Conservation (phyloP, 53 echinoderm and acorn worm genomes). For the Actinopyga echinites region DNA sequence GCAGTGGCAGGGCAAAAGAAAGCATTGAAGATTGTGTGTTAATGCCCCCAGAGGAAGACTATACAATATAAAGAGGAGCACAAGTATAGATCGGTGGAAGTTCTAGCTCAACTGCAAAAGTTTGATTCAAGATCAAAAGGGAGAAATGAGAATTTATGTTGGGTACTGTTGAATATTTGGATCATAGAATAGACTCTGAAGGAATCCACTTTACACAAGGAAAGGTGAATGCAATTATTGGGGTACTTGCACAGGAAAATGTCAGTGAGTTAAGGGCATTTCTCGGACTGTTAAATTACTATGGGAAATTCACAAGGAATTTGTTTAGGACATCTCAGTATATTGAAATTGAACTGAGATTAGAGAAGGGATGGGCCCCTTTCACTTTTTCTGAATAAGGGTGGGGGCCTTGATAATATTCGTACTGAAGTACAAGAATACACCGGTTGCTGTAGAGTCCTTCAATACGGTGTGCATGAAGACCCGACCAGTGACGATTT, state of each 20-base stretch:
- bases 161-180: neutral
- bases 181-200: neutral
- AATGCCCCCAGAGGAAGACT: constrained; percentile 25
- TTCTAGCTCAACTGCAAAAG: neutral
- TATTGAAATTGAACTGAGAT: too few relatives aligned
- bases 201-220: neutral
- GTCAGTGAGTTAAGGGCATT: neutral
- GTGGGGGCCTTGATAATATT: too few relatives aligned
- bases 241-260: neutral
- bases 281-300: neutral
- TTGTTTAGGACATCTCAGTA: neutral
- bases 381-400: too few relatives aligned
- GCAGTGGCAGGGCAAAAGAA: constrained; percentile 49
- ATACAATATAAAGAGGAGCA: constrained; percentile 12
- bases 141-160: neutral
- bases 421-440: too few relatives aligned
- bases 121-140: neutral
- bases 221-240: neutral
- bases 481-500: too few relatives aligned
- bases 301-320: neutral
- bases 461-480: too few relatives aligned
- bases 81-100: neutral
- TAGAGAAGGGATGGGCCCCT: too few relatives aligned
- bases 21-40: constrained; percentile 51
- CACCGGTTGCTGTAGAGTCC: too few relatives aligned